These are phyloP conservation scores for Pimephales promelas DNA, from an alignment of 2,113 vertebrate species.

Conservation along the genomic window DNA sequence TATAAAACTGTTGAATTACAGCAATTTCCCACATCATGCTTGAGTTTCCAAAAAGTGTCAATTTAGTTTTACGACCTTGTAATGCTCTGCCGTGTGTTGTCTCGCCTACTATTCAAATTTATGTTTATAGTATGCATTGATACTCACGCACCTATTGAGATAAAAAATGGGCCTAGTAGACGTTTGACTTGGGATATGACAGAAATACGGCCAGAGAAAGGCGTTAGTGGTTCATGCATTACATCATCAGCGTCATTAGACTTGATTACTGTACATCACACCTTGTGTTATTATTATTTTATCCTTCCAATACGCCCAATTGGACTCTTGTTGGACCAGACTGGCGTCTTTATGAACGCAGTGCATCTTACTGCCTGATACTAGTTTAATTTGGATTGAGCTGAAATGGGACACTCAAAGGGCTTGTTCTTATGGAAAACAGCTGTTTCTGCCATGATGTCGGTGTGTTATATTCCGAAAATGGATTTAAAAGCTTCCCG, in stretches of 20 bases:
- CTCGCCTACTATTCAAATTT: constrained; percentile 49
- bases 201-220: constrained; percentile 3
- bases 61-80: constrained; percentile 61
- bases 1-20: constrained; percentile 57
- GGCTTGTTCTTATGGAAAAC: constrained; percentile 65
- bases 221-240: not conserved
- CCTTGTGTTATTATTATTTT: constrained; percentile 19
- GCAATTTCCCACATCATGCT: constrained; percentile 56
- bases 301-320: not conserved
- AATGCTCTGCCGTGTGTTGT: constrained; percentile 52
- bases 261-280: not conserved
- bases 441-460: constrained; percentile 65
- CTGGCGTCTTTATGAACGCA: not conserved
- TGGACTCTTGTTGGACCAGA: not conserved
- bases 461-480: constrained; percentile 42
- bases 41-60: constrained; percentile 64
- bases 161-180: not conserved
- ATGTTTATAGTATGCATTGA: not conserved
- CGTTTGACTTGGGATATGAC: not conserved
- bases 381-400: constrained; percentile 22
- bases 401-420: constrained; percentile 15
- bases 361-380: not conserved
- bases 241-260: constrained; percentile 6
- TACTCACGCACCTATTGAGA: not conserved
- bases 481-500: constrained; percentile 53